Base-by-base conservation (phyloP, 2,888 invertebrate genomes). In the Stenurella melanura region DNA sequence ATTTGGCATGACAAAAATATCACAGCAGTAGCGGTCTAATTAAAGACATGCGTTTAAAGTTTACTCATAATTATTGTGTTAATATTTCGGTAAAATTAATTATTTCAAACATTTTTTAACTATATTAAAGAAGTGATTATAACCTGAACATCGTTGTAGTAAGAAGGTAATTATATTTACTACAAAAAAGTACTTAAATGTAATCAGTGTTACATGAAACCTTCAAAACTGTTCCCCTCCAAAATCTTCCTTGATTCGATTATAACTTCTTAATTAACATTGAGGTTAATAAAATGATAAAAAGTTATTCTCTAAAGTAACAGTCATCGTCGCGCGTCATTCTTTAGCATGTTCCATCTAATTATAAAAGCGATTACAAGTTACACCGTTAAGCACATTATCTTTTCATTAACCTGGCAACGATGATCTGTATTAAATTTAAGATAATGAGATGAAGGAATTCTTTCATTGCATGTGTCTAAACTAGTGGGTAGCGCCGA, bases 341-440 rank as follows among this genome's bases (percentile, higher is more conserved):
- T 19, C 38, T 38, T 64, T 64, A 3, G 38, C 64, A 7, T 64
- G 64, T 19, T 42, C 34, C 42, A 42, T 64, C 64, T 64, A 64
- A 64, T 64, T 64, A 64, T 42, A 64, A 64, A 64, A 42, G 42
- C 38, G 64, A 64, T 64, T 64, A 64, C 64, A 11, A 34, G 42
- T n/a, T 42, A 64, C 64, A 64, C 64, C 64, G 64, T 64, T 64
- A 42, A 4, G 42, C 19, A 64, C 38, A 64, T 64, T 42, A 17
- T 64, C 42, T 64, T 64, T 64, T 64, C 64, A 42, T 64, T 64
- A 64, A 19, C 30, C n/a, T n/a, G 15, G 30, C 61, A 12, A 64
- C 18, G 64, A 64, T 42, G 64, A 64, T 64, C 64, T 64, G 42
- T 64, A 64, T 64, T 64, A 64, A 64, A 64, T 64, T 64, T 42